Evolutionary conservation across 2,113 vertebrate species (phyloP).

Genomic region (Malurus melanocephalus): DNA sequence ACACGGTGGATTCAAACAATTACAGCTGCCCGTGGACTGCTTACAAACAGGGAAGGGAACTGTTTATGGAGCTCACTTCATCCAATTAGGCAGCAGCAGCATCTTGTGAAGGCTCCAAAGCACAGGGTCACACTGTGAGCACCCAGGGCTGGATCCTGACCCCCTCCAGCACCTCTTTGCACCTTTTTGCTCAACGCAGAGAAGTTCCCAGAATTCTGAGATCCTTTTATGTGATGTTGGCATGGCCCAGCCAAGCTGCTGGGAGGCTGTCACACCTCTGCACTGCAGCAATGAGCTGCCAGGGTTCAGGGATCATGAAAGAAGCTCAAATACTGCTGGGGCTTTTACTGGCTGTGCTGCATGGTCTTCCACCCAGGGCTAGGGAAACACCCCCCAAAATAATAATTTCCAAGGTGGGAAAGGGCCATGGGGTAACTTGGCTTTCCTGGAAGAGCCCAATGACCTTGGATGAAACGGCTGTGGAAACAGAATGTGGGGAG

Average conservation of each 20-base stretch:
- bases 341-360: neutral
- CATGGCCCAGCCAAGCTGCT: neutral
- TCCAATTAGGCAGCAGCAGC: slow-evolving; percentile 34
- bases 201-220: neutral
- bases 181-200: neutral
- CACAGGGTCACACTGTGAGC: neutral
- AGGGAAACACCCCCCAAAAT: neutral
- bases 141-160: neutral
- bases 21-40: slow-evolving; percentile 50
- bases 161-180: neutral
- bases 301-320: rapidly evolving
- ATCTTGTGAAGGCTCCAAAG: neutral
- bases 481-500: rapidly evolving
- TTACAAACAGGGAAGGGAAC: slow-evolving; percentile 44
- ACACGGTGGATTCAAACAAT: slow-evolving; percentile 30
- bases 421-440: neutral
- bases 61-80: slow-evolving; percentile 27
- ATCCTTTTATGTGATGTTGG: neutral
- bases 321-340: neutral
- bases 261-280: neutral
- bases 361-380: rapidly evolving
- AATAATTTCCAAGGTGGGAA: neutral
- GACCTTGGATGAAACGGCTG: neutral
- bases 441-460: rapidly evolving
- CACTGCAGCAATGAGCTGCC: neutral